phyloP scores from a whole-genome alignment of 2,888 invertebrate species.

The Cephus sareptanus region DNA sequence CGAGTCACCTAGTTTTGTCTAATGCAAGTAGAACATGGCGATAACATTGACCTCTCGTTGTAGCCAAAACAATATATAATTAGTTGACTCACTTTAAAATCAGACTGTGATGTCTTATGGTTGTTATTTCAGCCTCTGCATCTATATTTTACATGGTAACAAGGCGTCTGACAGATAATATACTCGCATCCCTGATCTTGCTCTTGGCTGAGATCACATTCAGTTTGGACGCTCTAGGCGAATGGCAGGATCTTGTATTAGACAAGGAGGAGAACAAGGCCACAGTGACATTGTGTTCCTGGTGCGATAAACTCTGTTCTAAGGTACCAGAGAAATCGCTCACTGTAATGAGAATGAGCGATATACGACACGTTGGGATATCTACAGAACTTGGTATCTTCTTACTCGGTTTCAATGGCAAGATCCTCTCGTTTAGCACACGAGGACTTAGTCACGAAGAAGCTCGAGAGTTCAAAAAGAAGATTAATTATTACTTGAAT shows the following conservation, averaged over 20 bases:
- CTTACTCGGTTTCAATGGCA: conserved; percentile 39
- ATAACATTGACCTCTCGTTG: background rate
- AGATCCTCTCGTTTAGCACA: conserved; percentile 34
- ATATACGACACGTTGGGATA: conserved; percentile 46
- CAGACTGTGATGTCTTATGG: background rate
- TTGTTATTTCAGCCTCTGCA: conserved; percentile 33
- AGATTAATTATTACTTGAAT: conserved; percentile 40
- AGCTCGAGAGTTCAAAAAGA: conserved; percentile 34
- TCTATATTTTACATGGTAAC: conserved; percentile 36
- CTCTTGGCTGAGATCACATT: conserved; percentile 44
- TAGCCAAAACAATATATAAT: background rate
- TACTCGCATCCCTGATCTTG: conserved; percentile 30
- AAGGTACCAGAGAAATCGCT: conserved; percentile 20
- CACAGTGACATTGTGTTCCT: conserved; percentile 34
- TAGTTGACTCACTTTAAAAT: background rate
- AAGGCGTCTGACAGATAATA: conserved; percentile 32
- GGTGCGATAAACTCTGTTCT: conserved; percentile 43
- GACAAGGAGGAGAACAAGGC: conserved; percentile 41
- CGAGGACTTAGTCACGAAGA: conserved; percentile 39
- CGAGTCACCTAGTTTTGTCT: background rate
- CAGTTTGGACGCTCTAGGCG: conserved; percentile 43
- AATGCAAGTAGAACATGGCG: background rate
- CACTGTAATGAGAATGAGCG: conserved; percentile 36
- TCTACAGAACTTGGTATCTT: conserved; percentile 43
- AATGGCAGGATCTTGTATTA: conserved; percentile 46